A percentile compares a stretch with the other conserved stretches of the same genome.
phyloP scores from a whole-genome alignment of 2,888 invertebrate species.

The Diploptera punctata region DNA sequence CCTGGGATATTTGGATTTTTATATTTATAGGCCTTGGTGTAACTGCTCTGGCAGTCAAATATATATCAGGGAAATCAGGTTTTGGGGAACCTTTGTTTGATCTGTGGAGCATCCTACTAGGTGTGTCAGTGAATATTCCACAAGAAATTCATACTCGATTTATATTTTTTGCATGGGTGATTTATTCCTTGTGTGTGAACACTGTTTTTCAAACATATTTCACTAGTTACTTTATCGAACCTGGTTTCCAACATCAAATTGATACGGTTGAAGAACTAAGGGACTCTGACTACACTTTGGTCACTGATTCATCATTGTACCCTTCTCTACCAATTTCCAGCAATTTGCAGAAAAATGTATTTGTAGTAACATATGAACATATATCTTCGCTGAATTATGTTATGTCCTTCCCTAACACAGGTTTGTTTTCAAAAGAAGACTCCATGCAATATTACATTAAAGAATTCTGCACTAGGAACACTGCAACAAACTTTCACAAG shows the following conservation, averaged over 20 bases:
- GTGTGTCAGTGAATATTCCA: background rate
- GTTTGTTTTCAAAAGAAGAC: no score
- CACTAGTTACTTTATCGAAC: background rate
- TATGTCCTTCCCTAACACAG: no score
- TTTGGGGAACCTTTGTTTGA: background rate
- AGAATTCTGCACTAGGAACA: no score
- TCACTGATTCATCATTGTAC: no score
- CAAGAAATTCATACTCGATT: background rate
- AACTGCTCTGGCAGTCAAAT: background rate
- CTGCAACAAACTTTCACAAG: no score
- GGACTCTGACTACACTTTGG: no score
- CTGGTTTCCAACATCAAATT: background rate
- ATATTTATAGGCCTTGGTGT: background rate
- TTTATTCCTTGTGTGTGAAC: background rate
- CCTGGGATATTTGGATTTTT: background rate
- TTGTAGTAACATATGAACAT: no score
- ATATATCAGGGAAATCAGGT: background rate
- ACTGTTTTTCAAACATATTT: background rate
- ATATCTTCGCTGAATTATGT: no score
- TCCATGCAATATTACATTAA: no score
- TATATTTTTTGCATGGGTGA: background rate
- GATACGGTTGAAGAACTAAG: background rate
- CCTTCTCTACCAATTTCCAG: no score
- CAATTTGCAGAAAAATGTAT: no score
- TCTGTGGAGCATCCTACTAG: background rate